Evolutionary conservation across 2,797 vertebrate genomes (phyloP).

Genomic region (Sebastes hubbsi): DNA sequence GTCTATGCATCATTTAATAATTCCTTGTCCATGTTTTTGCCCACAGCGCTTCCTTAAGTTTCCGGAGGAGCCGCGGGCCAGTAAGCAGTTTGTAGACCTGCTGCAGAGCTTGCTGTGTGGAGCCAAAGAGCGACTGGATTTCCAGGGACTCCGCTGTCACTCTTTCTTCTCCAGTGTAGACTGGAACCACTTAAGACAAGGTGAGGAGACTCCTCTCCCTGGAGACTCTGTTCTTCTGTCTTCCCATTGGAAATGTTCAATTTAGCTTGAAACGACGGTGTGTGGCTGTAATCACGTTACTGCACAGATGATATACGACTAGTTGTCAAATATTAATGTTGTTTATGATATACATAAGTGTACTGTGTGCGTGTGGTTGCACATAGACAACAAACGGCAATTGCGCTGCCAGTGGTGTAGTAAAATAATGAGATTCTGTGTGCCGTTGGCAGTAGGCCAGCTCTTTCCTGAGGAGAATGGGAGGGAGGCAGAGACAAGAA

Average conservation of each 20-base stretch:
- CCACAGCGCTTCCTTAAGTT: constrained; percentile 91
- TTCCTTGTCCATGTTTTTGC: constrained; percentile 21
- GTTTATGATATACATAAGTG: constrained; percentile 2
- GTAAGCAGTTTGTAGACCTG: constrained; percentile 88
- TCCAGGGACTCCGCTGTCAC: constrained; percentile 92
- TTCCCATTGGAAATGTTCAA: constrained; percentile 8
- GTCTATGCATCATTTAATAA: constrained; percentile 9
- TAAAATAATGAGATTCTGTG: constrained; percentile 72
- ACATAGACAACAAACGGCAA: constrained; percentile 25
- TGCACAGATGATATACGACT: constrained; percentile 15
- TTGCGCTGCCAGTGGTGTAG: constrained; percentile 31
- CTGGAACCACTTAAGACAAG: constrained; percentile 90
- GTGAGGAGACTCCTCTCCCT: constrained; percentile 78
- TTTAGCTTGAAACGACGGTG: constrained; percentile 23
- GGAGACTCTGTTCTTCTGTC: constrained; percentile 6
- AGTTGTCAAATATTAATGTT: constrained; percentile 24
- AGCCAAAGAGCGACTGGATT: constrained; percentile 88
- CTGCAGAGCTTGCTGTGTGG: constrained; percentile 91
- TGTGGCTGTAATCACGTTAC: background rate
- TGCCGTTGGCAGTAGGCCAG: constrained; percentile 61
- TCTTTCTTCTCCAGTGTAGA: constrained; percentile 90
- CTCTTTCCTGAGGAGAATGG: constrained; percentile 83
- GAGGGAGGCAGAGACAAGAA: constrained; percentile 49
- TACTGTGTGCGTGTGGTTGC: background rate
- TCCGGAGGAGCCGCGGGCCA: constrained; percentile 87